phyloP scores from a whole-genome alignment of 2,113 vertebrate genomes.

The Catharus fuscescens region DNA sequence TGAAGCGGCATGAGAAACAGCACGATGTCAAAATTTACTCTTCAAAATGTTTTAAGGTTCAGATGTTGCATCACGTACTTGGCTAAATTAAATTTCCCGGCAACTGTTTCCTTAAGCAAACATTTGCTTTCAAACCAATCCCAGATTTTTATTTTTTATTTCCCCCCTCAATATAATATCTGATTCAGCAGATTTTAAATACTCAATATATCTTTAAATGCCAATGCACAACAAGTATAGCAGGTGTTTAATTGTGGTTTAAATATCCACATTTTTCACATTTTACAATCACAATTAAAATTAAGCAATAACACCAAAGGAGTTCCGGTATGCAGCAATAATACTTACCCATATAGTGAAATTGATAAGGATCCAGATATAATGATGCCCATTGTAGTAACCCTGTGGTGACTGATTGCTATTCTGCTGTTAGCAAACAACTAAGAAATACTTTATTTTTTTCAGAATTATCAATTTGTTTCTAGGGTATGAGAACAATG shows the following conservation, averaged over 20 bases:
- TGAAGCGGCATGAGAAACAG: conserved; percentile 37
- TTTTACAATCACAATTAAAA: conserved; percentile 90
- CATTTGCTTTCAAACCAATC: conserved; percentile 69
- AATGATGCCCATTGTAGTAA: conserved; percentile 85
- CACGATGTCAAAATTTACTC: conserved; percentile 1
- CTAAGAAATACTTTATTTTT: conserved; percentile 92
- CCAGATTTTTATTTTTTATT: conserved; percentile 19
- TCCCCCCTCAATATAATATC: conserved; percentile 70
- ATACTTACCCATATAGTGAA: conserved; percentile 85
- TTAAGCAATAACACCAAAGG: conserved; percentile 90
- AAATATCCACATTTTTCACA: conserved; percentile 87
- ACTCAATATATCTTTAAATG: conserved; percentile 86
- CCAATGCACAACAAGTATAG: conserved; percentile 85
- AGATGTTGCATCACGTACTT: conserved; percentile 53
- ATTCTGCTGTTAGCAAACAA: conserved; percentile 90
- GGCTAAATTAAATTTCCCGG: conserved; percentile 71
- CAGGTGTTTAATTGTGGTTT: conserved; percentile 90
- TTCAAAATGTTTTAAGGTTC: conserved; percentile 46
- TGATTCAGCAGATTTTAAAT: conserved; percentile 89
- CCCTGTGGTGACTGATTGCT: conserved; percentile 91
- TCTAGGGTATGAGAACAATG: conserved; percentile 87
- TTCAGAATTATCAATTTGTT: conserved; percentile 95
- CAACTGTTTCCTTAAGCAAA: conserved; percentile 69
- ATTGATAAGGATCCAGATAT: conserved; percentile 89
- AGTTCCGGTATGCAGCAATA: conserved; percentile 84